Evolutionary conservation across 2,113 vertebrate species (phyloP).

Genomic region (Microtus montanus): DNA sequence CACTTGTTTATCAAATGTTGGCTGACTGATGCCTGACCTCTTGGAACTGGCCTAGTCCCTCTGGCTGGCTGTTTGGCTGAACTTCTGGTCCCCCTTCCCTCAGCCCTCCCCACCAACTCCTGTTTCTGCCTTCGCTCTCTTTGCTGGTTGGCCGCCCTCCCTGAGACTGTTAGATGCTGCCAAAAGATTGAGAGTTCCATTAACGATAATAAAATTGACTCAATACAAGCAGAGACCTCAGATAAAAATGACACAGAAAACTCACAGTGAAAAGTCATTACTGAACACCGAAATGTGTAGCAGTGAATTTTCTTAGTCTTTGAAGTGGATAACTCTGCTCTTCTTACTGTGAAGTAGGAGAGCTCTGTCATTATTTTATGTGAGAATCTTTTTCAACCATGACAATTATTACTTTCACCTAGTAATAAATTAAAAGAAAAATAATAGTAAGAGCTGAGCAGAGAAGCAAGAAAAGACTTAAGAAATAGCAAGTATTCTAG

Average conservation of each 20-base stretch:
- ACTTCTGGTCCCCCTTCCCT: slow-evolving; percentile 62
- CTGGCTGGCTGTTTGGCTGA: slow-evolving; percentile 72
- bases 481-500: background rate
- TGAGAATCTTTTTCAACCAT: background rate
- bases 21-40: slow-evolving; percentile 78
- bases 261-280: slow-evolving; percentile 18
- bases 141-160: slow-evolving; percentile 65
- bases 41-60: slow-evolving; percentile 34
- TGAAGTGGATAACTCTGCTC: slow-evolving; percentile 33
- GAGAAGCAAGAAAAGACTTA: slow-evolving; percentile 1
- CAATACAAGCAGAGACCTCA: slow-evolving; percentile 39
- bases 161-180: slow-evolving; percentile 47
- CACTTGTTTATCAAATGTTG: slow-evolving; percentile 77
- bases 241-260: slow-evolving; percentile 50
- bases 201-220: slow-evolving; percentile 73
- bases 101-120: slow-evolving; percentile 51
- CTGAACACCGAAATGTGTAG: background rate
- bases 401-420: slow-evolving; percentile 25
- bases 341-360: background rate
- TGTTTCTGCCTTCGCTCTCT: slow-evolving; percentile 60
- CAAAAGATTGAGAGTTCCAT: slow-evolving; percentile 69
- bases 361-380: background rate
- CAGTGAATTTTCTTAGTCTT: slow-evolving; percentile 7
- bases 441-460: background rate
- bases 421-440: slow-evolving; percentile 21